phyloP scores from a whole-genome alignment of 37 sponge, comb jelly and placozoan species.

The Beroe forskalii region DNA sequence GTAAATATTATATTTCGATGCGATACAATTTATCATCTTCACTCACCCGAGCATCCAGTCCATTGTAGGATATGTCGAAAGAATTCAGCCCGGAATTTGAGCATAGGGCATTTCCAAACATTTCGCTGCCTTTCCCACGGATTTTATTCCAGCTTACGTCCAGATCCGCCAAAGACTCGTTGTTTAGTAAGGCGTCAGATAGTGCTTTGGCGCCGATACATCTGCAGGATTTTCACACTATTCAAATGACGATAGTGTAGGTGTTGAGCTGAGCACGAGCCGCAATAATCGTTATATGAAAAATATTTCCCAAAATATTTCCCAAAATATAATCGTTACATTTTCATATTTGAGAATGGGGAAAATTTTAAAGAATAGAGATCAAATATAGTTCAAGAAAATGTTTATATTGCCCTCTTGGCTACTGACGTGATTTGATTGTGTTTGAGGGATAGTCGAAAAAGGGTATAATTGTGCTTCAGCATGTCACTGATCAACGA shows the following conservation, averaged over 20 bases:
- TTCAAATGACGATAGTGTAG: too few species aligned
- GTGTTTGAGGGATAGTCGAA: background rate
- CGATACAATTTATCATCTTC: too few species aligned
- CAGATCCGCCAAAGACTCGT: conserved; percentile 22
- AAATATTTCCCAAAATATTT: too few species aligned
- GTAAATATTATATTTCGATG: too few species aligned
- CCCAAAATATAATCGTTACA: too few species aligned
- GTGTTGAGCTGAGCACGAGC: too few species aligned
- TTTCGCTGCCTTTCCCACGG: background rate
- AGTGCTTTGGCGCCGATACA: conserved; percentile 39
- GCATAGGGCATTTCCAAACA: background rate
- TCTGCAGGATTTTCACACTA: background rate
- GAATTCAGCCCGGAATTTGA: background rate
- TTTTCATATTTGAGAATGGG: too few species aligned
- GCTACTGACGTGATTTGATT: conserved; percentile 47
- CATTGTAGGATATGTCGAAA: conserved; percentile 8
- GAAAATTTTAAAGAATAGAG: too few species aligned
- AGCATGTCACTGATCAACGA: background rate
- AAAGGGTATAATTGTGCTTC: conserved; percentile 17
- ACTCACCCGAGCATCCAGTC: conserved; percentile 27
- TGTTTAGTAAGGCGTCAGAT: background rate
- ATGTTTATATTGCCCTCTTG: too few species aligned
- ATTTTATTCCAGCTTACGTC: conserved; percentile 50
- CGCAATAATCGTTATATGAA: too few species aligned
- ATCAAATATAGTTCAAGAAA: too few species aligned